phyloP scores from a whole-genome alignment of 1,140 invertebrate species.

The Brachionus manjavacas region DNA sequence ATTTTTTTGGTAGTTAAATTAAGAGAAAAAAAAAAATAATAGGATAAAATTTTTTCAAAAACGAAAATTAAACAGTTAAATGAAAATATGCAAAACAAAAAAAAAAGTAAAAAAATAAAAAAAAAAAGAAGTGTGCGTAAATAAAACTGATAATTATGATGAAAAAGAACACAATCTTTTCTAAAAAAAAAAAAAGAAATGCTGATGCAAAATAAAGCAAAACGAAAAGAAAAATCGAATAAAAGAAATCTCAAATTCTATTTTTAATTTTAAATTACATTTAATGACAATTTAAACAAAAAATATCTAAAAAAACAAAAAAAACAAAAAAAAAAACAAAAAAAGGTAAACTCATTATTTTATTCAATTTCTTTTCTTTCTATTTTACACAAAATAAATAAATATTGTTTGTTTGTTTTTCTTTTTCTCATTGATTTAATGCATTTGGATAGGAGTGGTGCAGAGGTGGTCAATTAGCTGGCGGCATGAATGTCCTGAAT shows the following conservation, averaged over 20 bases:
- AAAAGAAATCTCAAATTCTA: background rate
- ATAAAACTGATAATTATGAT: background rate
- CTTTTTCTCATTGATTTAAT: background rate
- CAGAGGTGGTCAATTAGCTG: background rate
- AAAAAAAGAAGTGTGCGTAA: background rate
- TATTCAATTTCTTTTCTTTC: background rate
- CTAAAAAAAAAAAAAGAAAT: too few relatives aligned
- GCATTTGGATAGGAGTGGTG: background rate
- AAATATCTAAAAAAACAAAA: background rate
- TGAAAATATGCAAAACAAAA: background rate
- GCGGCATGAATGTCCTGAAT: constrained; percentile 40
- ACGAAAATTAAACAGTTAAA: background rate
- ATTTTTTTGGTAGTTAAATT: background rate
- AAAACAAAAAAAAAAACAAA: background rate
- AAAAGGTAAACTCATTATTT: background rate
- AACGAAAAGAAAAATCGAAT: background rate
- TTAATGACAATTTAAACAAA: constrained; percentile 20
- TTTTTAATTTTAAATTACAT: background rate
- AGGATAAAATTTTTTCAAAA: background rate
- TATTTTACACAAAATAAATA: background rate
- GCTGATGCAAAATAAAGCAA: background rate
- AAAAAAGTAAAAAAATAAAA: background rate
- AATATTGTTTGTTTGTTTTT: background rate
- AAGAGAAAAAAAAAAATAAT: background rate
- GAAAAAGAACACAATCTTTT: background rate